phyloP scores from a whole-genome alignment of 2,797 vertebrate species.

The Anguilla anguilla region DNA sequence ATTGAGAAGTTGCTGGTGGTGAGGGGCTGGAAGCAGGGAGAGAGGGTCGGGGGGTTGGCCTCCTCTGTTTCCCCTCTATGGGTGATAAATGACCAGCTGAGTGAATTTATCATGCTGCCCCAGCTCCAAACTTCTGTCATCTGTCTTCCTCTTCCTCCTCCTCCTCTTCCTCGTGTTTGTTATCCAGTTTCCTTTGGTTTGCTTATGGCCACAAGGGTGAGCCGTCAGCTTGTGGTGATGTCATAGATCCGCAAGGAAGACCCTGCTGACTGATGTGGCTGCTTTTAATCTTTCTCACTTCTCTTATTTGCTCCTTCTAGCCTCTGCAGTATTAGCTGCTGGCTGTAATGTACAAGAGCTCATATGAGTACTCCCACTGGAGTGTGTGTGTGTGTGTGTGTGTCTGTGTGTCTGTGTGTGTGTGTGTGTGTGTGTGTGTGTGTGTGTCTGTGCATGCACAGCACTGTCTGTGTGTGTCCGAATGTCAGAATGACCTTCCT shows the following conservation, averaged over 20 bases:
- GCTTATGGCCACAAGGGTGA: background rate
- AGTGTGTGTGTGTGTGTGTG: slow-evolving; percentile 1
- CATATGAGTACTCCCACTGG: background rate
- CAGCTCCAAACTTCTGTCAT: background rate
- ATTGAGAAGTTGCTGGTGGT: background rate
- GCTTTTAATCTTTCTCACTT: background rate
- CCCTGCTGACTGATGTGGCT: background rate
- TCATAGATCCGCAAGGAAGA: background rate
- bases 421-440: background rate
- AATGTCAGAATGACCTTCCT: slow-evolving; percentile 41
- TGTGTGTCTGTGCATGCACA: slow-evolving; percentile 10
- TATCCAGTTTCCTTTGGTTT: slow-evolving; percentile 33
- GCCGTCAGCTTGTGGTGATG: background rate
- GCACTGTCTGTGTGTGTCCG: background rate
- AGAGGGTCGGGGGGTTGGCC: background rate
- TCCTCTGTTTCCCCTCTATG: slow-evolving; percentile 4
- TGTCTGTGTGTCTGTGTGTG: background rate
- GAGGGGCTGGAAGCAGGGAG: background rate
- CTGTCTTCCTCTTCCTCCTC: background rate
- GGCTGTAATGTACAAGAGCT: background rate
- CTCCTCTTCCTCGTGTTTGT: slow-evolving; percentile 11
- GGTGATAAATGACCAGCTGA: slow-evolving; percentile 1
- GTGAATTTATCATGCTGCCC: slow-evolving; percentile 18
- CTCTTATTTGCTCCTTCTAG: background rate
- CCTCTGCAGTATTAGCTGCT: background rate